Conservation (phyloP, 2,888 invertebrate species). For the Lepidochrysops patricia region DNA sequence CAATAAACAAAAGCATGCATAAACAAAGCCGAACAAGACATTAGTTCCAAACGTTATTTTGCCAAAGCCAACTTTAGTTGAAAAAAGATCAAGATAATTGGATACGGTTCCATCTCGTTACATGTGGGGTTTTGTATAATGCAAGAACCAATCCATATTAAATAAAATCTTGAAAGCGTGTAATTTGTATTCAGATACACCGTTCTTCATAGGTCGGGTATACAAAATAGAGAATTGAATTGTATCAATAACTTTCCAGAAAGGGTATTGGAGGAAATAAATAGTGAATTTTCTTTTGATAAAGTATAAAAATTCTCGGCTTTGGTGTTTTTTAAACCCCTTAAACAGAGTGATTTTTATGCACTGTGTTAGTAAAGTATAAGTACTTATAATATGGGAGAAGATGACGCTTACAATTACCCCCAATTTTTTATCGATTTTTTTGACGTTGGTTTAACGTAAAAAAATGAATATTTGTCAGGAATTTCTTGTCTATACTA, state of each 20-base stretch:
- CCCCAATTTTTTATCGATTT: too few relatives aligned
- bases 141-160: conserved; percentile 11
- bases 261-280: background rate
- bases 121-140: conserved; percentile 4
- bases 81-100: background rate
- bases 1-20: too few relatives aligned
- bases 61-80: background rate
- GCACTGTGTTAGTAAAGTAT: too few relatives aligned
- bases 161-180: conserved; percentile 9
- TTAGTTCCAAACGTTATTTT: conserved; percentile 12
- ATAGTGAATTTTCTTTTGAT: background rate
- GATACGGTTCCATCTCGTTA: background rate
- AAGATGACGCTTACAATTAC: too few relatives aligned
- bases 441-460: too few relatives aligned
- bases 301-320: too few relatives aligned
- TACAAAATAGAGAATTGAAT: background rate
- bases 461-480: too few relatives aligned
- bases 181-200: conserved; percentile 10
- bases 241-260: background rate
- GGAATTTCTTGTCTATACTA: too few relatives aligned
- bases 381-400: too few relatives aligned
- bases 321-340: too few relatives aligned
- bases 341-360: too few relatives aligned
- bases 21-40: too few relatives aligned
- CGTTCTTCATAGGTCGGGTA: conserved; percentile 4